Evolutionary conservation across 2,797 vertebrate species (phyloP), one percentile per base, ranked within the genome.

Genomic region (Chelonia mydas): DNA sequence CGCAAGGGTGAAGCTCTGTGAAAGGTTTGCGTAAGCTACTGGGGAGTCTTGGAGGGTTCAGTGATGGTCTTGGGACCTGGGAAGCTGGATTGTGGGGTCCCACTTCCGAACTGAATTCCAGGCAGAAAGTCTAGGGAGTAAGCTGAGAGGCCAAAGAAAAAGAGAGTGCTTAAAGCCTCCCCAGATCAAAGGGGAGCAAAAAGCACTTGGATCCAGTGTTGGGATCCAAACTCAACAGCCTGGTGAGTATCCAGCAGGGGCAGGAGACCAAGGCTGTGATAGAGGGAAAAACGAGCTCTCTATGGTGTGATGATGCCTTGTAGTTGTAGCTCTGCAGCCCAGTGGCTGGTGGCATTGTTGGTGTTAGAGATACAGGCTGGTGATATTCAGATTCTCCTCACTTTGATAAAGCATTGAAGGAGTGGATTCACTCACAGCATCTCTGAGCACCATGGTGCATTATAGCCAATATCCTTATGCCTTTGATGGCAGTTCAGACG

Each of bases 211-310:
- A n/a, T n/a, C 61, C 33, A 19, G 31, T 33, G 33, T 2, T 65
- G 61, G 16, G 61, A 10, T 33, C 16, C 33, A n/a, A n/a, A 65
- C 16, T n/a, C 15, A n/a, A 31, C 31, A 65, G 59, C 31, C 31
- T n/a, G 59, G 31, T 65, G 31, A 65, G 59, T 65, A 61, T 33
- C 59, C 59, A 61, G 59, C 59, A n/a, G 59, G 13, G 31, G 31
- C 59, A 65, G 31, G 31, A 65, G 15, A 33, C 31, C 6, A 65
- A 65, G 31, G 59, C 31, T 65, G 59, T 65, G 68, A 31, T 82
- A 90, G 81, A 72, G 81, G 23, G 81, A 92, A 97, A 94, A 79
- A 57, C 4, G 86, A 79, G 25, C 41, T 93, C 78, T 81, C 51
- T 76, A 45, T 31, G 31, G 81, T 83, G 31, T 84, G 65, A 28